These are phyloP conservation scores for Chrysodeixis includens DNA, from an alignment of 2,888 invertebrate genomes.

Conservation along the genomic window DNA sequence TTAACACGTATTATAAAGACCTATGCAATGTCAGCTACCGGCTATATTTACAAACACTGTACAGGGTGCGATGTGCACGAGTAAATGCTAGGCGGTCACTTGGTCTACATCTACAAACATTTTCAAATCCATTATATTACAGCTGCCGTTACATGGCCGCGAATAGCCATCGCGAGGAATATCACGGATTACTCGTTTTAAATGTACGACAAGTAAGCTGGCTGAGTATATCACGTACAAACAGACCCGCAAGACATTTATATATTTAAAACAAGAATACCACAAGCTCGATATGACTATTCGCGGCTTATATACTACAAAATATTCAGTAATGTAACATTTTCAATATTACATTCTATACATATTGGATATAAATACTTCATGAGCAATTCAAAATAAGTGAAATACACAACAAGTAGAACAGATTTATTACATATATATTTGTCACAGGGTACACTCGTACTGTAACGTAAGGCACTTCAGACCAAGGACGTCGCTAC, in stretches of 20 bases:
- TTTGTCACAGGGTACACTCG: conserved; percentile 28
- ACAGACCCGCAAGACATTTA: not conserved
- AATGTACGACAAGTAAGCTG: not conserved
- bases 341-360: conserved; percentile 16
- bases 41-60: conserved; percentile 87
- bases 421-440: not conserved
- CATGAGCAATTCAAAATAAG: conserved; percentile 13
- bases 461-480: conserved; percentile 25
- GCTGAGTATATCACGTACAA: conserved; percentile 4
- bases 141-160: conserved; percentile 5
- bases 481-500: conserved; percentile 66
- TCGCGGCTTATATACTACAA: conserved; percentile 1
- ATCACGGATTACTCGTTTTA: not conserved
- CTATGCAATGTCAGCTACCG: conserved; percentile 70
- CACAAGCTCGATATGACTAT: not conserved
- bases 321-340: conserved; percentile 9
- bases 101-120: conserved; percentile 42
- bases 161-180: not conserved
- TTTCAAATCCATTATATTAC: conserved; percentile 7
- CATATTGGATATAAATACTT: conserved; percentile 5
- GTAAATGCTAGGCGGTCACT: conserved; percentile 80
- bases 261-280: not conserved
- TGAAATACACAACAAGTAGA: conserved; percentile 3
- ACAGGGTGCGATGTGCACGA: conserved; percentile 72
- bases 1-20: conserved; percentile 79